Percentiles rank a stretch among this genome's conserved stretches.
phyloP scores from a whole-genome alignment of 2,113 vertebrate genomes.

The Protobothrops mucrosquamatus region DNA sequence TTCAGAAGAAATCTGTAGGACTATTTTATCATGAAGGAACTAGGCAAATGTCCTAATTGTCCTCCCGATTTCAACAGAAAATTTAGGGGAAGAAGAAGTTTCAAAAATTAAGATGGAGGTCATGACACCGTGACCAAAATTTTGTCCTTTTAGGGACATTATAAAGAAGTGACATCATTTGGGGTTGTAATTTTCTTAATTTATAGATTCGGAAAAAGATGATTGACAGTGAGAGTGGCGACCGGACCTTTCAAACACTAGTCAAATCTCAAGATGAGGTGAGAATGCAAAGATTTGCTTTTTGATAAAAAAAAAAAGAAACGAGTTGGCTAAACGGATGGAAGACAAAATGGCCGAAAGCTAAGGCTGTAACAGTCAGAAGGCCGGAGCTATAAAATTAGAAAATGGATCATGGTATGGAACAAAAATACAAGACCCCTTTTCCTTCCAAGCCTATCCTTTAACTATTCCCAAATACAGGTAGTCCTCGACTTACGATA shows the following conservation, averaged over 20 bases:
- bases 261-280: slow-evolving; percentile 99
- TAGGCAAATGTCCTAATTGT: background rate
- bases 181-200: background rate
- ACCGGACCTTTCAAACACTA: slow-evolving; percentile 88
- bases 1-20: background rate
- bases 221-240: slow-evolving; percentile 94
- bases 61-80: background rate
- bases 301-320: background rate
- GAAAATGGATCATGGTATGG: background rate
- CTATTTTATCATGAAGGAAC: background rate
- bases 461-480: background rate
- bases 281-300: slow-evolving; percentile 47
- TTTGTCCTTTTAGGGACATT: background rate
- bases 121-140: background rate
- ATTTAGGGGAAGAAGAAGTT: background rate
- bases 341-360: background rate
- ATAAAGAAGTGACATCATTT: background rate
- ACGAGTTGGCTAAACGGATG: background rate
- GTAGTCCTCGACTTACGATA: background rate
- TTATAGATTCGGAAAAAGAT: slow-evolving; percentile 91
- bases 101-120: background rate
- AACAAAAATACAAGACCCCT: background rate
- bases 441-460: background rate
- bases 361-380: background rate
- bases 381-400: background rate